Evolutionary conservation across 1,140 invertebrate species (phyloP).

Genomic region (Drosophila chauvacae): DNA sequence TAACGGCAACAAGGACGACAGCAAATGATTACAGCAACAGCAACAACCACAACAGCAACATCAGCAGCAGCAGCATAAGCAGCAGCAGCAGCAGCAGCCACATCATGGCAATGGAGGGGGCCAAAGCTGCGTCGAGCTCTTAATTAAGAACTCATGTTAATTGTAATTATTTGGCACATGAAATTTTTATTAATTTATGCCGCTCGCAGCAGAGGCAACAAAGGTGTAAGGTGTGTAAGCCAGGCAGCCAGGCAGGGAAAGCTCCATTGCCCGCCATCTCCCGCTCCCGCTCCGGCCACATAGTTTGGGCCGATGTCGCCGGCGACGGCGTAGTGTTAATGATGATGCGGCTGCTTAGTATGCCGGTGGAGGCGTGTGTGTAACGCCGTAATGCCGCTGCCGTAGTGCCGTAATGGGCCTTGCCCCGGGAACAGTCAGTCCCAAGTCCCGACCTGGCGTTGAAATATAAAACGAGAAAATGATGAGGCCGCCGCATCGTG

Average conservation of each 20-base stretch:
- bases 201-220: constrained; percentile 59
- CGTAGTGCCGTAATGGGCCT: constrained; percentile 55
- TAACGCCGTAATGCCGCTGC: constrained; percentile 47
- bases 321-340: constrained; percentile 54
- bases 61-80: constrained; percentile 41
- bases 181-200: constrained; percentile 84
- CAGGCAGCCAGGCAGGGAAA: constrained; percentile 19
- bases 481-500: constrained; percentile 59
- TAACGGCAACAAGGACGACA: constrained; percentile 78
- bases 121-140: constrained; percentile 66
- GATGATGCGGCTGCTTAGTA: constrained; percentile 75
- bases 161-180: constrained; percentile 85
- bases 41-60: constrained; percentile 50
- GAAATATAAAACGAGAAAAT: constrained; percentile 80
- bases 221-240: constrained; percentile 60
- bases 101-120: constrained; percentile 21
- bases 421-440: constrained; percentile 16
- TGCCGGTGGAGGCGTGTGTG: constrained; percentile 56
- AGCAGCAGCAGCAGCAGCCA: constrained; percentile 37
- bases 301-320: constrained; percentile 39
- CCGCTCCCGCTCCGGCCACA: constrained; percentile 15
- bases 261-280: background rate
- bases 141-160: constrained; percentile 85
- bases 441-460: constrained; percentile 35
- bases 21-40: constrained; percentile 65